A percentile compares a stretch with the other conserved stretches of the same genome.
These are phyloP conservation scores for Anarsia innoxiella DNA, from an alignment of 2,888 invertebrate species.

Conservation along the genomic window DNA sequence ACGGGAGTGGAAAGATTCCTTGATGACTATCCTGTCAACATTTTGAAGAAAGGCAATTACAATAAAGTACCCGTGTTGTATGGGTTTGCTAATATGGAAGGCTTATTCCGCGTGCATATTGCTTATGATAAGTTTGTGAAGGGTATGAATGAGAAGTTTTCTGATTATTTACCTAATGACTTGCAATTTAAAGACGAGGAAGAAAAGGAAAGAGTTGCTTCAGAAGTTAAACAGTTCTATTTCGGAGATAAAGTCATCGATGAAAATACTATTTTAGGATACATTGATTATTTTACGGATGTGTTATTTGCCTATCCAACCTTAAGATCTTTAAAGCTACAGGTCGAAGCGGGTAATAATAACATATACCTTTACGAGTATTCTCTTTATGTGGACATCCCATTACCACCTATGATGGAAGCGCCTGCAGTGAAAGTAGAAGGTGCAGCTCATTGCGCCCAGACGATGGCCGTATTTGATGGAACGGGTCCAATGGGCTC, in stretches of 20 bases:
- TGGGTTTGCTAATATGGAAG: conserved; percentile 43
- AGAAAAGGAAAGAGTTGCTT: conserved; percentile 29
- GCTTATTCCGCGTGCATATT: conserved; percentile 24
- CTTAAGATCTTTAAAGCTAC: conserved; percentile 24
- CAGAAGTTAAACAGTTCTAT: conserved; percentile 31
- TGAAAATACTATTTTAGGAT: conserved; percentile 23
- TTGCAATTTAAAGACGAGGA: conserved; percentile 32
- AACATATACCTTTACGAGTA: conserved; percentile 33
- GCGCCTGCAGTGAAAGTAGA: conserved; percentile 4
- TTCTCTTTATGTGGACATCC: conserved; percentile 20
- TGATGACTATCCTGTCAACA: conserved; percentile 29
- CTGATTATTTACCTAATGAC: conserved; percentile 38
- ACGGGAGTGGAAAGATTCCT: conserved; percentile 28
- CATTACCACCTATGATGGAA: conserved; percentile 2
- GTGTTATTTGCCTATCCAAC: conserved; percentile 24
- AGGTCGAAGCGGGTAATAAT: conserved; percentile 26
- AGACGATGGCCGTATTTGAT: conserved; percentile 10
- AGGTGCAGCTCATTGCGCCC: conserved; percentile 11
- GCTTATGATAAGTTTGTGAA: conserved; percentile 21
- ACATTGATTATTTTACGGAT: conserved; percentile 32
- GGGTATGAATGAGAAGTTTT: conserved; percentile 39
- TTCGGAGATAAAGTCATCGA: conserved; percentile 27
- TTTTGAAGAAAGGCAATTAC: conserved; percentile 28
- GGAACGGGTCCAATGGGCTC: background rate
- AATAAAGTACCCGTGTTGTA: conserved; percentile 35